Percentiles rank a stretch among this genome's conserved stretches.
Conservation (phyloP, 2,113 vertebrate species). For the Nerophis ophidion region DNA sequence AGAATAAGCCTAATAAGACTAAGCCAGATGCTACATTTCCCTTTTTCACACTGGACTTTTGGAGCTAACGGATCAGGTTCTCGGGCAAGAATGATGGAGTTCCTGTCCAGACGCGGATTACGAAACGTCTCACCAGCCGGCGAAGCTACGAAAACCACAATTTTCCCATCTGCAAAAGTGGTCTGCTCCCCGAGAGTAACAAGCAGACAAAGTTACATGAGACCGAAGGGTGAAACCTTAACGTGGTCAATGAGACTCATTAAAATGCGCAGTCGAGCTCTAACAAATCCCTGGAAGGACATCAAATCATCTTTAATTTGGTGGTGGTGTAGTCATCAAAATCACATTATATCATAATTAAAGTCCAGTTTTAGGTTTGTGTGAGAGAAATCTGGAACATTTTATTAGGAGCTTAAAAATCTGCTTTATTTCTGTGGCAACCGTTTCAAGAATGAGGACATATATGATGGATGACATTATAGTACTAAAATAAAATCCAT, state of each 20-base stretch:
- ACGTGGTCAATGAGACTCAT: conserved; percentile 3
- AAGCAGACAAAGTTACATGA: conserved; percentile 4
- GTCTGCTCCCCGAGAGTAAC: conserved; percentile 28
- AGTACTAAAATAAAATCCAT: too few relatives aligned
- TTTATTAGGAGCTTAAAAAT: background rate
- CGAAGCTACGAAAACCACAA: conserved; percentile 32
- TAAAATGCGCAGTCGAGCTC: conserved; percentile 14
- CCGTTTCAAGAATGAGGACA: too few relatives aligned
- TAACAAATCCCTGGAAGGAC: conserved; percentile 17
- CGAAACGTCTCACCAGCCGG: conserved; percentile 36
- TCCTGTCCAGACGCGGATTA: conserved; percentile 46
- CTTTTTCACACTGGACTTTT: conserved; percentile 43
- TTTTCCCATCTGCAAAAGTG: conserved; percentile 48
- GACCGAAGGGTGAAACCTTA: background rate
- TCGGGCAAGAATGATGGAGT: conserved; percentile 37
- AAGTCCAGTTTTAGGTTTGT: too few relatives aligned
- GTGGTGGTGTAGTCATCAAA: background rate
- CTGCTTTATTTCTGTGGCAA: too few relatives aligned
- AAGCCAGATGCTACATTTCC: conserved; percentile 17
- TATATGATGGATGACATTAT: too few relatives aligned
- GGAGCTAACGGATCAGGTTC: conserved; percentile 25
- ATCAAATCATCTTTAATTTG: background rate
- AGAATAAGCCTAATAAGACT: background rate
- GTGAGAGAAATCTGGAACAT: background rate
- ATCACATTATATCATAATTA: too few relatives aligned